Conservation (phyloP, 2,797 vertebrate species). For the Amblyopsis hoosieri region DNA sequence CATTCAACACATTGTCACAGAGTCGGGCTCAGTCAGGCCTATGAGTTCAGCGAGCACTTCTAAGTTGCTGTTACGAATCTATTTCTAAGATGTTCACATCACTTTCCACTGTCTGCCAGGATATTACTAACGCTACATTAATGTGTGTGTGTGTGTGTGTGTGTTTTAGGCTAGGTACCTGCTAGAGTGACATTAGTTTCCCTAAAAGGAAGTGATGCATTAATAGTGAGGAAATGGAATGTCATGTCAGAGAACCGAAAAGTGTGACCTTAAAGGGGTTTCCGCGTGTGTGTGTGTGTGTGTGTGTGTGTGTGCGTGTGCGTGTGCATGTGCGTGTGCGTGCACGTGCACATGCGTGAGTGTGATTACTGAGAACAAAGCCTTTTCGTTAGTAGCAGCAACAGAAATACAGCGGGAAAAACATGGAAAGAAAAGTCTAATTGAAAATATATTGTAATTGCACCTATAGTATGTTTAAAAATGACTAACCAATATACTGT, state of each 20-base stretch:
- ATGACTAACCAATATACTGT: no score
- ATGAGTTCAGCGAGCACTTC: constrained; percentile 6
- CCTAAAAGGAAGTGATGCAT: constrained; percentile 24
- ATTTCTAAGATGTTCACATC: constrained; percentile 28
- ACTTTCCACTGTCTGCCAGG: constrained; percentile 48
- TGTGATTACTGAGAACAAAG: constrained; percentile 36
- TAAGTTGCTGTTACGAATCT: constrained; percentile 25
- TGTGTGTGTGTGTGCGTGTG: constrained; percentile 11
- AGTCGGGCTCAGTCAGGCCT: constrained; percentile 47
- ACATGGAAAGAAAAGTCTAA: no score
- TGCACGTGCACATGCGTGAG: constrained; percentile 4
- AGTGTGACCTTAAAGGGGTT: constrained; percentile 18
- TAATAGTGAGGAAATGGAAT: constrained; percentile 16
- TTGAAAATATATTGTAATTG: no score
- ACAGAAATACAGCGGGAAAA: no score
- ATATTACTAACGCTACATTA: constrained; percentile 56
- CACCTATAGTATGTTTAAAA: no score
- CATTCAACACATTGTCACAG: constrained; percentile 6
- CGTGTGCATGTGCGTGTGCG: constrained; percentile 5
- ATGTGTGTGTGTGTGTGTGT: constrained; percentile 12
- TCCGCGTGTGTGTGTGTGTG: constrained; percentile 14
- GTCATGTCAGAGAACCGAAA: constrained; percentile 13
- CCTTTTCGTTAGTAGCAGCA: neutral
- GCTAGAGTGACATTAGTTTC: constrained; percentile 19
- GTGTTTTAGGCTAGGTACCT: constrained; percentile 26